Evolutionary conservation across 2,888 invertebrate genomes (phyloP), one percentile per base, ranked within the genome.

Genomic region (Apodemia zela): DNA sequence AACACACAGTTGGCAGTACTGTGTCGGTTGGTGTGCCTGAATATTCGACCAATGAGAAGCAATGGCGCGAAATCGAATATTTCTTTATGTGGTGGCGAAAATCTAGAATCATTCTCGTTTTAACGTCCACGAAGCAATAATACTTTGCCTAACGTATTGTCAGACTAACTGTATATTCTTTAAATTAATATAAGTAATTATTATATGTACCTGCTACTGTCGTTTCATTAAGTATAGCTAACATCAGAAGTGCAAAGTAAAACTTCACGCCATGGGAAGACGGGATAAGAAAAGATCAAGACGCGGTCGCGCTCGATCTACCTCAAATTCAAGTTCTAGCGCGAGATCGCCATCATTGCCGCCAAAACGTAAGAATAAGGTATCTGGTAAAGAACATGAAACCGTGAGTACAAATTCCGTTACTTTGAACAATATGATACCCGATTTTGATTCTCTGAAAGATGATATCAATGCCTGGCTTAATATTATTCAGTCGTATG

Each of bases 391-490:
- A 45, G 18, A 4, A 59, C 49, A 59, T 51, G 29, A 45, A 49
- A 25, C 64, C 45, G 61, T 64, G 58, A 64, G 64, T 61, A 61
- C 58, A n/a, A 29, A 7, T 45, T 54, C 47, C 47, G 47, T 47
- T 47, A 47, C 47, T 47, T 47, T 47, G 47, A 38, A 38, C 13
- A 38, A 38, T 13, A 13, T 38, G 38, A 38, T 38, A 38, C 38
- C 38, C 3, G 38, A 38, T 13, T 38, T 38, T 38, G 38, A 38
- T 54, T 72, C 73, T 0, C 33, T 73, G 29, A 57, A 59, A 0
- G 70, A 73, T 63, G 64, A 69, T 62, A 33, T 72, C 7, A 57
- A 54, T n/a, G 65, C 69, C 47, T 73, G 73, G 72, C 45, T 71
- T 18, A 70, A 68, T 59, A 62, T 72, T 1, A 65, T 72, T 1